These are phyloP conservation scores for Rachycentron canadum DNA, from an alignment of 2,797 vertebrate species.

Conservation along the genomic window DNA sequence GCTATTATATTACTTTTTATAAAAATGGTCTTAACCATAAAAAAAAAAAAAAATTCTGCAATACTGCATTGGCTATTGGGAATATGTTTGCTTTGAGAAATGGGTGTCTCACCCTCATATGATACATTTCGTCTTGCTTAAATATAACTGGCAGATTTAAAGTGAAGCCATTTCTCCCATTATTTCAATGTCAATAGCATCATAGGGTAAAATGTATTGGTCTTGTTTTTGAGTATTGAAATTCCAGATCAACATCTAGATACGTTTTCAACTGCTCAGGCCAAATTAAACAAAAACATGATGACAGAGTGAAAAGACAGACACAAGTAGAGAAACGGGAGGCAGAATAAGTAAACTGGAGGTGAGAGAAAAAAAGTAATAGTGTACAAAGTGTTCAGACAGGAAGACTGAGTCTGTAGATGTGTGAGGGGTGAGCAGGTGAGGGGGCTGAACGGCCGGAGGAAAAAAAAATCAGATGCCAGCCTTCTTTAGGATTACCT, in stretches of 20 bases:
- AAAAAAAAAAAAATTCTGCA: not conserved
- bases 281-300: slow-evolving; percentile 8
- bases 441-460: not conserved
- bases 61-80: not conserved
- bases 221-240: not conserved
- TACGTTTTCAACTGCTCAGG: not conserved
- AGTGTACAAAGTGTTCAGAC: not conserved
- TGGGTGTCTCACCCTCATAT: not conserved
- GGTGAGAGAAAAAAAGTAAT: not conserved
- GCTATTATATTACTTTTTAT: not conserved
- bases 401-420: slow-evolving; percentile 5
- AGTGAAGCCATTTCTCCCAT: not conserved
- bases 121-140: not conserved
- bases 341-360: not conserved
- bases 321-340: not conserved
- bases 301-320: slow-evolving; percentile 4
- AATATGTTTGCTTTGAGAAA: not conserved
- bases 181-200: not conserved
- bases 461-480: slow-evolving; percentile 39
- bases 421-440: slow-evolving; percentile 35
- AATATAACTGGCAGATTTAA: not conserved
- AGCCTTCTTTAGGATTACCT: slow-evolving; percentile 43
- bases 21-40: not conserved
- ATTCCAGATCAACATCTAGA: not conserved
- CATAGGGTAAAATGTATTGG: not conserved